Evolutionary conservation across 2,797 vertebrate species (phyloP).

Genomic region (Vireo griseus): DNA sequence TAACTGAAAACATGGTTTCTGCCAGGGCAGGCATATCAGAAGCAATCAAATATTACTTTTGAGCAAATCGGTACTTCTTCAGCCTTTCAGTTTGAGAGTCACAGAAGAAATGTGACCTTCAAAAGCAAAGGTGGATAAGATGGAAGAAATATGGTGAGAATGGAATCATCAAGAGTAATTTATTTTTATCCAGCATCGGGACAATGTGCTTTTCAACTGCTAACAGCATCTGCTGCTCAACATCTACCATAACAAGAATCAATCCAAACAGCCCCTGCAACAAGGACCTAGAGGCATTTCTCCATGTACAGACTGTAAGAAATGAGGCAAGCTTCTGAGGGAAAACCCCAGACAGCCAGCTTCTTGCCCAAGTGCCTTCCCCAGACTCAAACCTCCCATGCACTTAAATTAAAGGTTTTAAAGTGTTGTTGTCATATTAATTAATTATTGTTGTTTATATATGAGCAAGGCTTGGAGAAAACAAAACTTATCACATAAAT

Average conservation of each 20-base stretch:
- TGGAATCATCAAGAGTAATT: neutral
- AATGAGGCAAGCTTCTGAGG: neutral
- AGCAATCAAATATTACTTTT: neutral
- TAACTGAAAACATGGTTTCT: neutral
- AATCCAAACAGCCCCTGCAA: neutral
- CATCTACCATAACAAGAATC: neutral
- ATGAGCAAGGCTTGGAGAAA: neutral
- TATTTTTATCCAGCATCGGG: neutral
- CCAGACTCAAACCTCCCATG: neutral
- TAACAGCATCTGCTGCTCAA: neutral
- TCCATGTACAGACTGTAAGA: neutral
- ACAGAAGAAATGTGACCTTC: neutral
- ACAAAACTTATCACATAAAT: neutral
- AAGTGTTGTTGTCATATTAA: neutral
- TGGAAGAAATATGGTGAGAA: neutral
- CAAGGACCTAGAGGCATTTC: neutral
- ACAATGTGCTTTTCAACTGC: neutral
- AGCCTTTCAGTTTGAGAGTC: neutral
- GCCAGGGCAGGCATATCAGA: neutral
- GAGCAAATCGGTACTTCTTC: neutral
- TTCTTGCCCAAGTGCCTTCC: neutral
- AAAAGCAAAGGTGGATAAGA: neutral
- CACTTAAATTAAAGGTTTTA: neutral
- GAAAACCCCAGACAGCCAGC: neutral
- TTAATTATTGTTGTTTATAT: neutral